Base-by-base conservation (phyloP, 2,113 vertebrate species). In the Acrocephalus arundinaceus region DNA sequence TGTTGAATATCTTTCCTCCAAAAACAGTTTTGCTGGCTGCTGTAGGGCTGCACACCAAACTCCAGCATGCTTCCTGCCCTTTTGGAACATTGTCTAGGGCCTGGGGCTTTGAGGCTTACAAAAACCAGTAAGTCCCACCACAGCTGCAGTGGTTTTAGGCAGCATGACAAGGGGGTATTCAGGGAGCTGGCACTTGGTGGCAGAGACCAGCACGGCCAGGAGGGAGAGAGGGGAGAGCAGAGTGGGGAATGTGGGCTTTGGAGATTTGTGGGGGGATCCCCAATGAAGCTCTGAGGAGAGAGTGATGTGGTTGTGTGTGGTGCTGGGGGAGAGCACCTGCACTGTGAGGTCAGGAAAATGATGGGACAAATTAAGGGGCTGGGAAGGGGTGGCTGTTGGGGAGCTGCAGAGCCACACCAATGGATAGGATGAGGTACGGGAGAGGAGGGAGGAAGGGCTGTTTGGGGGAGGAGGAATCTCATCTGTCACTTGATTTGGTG, bases 211-310 rank as follows among this genome's bases (percentile, higher is more conserved):
- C 18, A 2, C 3, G 15, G 48, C 35, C n/a, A 33, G 62, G 30
- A 43, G 51, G 31, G n/a, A 43, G 51, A 28, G n/a, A 83, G 19
- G 21, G 52, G 70, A 72, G 46, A 68, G 39, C 57, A 55, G 25
- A 39, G 39, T 0, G 0, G 23, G 49, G 31, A 84, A 30, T 0
- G 0, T 48, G 54, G n/a, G n/a, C 46, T 81, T 65, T 57, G n/a
- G 66, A 39, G 33, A 15, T 71, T n/a, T 78, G 31, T 58, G 43
- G 23, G 35, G 37, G 8, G n/a, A 58, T 62, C 21, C 15, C 31
- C 3, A 0, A 11, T 30, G 33, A 63, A n/a, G 21, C 27, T 76
- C 25, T 59, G 45, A 88, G 67, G 43, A 5, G 39, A 73, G 51
- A 23, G 35, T 2, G 3, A 22, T 52, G 48, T 57, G 37, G 22